phyloP scores from a whole-genome alignment of 2,797 vertebrate species.

The Leptatherina wallacei region DNA sequence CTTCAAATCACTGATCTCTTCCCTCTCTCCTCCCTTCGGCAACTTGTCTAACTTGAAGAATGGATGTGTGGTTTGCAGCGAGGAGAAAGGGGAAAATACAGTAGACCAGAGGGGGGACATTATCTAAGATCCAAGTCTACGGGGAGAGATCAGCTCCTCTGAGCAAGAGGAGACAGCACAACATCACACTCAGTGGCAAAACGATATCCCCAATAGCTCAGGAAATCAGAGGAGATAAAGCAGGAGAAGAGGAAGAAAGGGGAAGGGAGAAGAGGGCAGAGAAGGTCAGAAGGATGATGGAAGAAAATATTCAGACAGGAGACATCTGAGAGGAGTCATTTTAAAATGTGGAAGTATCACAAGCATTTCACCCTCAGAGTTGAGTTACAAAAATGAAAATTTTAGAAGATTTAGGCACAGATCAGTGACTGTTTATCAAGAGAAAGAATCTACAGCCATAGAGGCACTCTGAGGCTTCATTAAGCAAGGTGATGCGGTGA shows the following conservation, averaged over 20 bases:
- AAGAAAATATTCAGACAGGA: background rate
- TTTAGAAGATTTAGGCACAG: background rate
- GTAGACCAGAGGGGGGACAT: constrained; percentile 42
- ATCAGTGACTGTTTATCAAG: constrained; percentile 3
- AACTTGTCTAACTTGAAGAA: constrained; percentile 41
- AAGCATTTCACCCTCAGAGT: background rate
- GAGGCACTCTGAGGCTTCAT: background rate
- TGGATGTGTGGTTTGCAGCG: constrained; percentile 44
- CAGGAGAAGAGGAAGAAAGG: constrained; percentile 18
- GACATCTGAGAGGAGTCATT: background rate
- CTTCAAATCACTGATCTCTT: constrained; percentile 55
- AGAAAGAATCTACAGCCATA: background rate
- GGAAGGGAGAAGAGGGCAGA: constrained; percentile 3
- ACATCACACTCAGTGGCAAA: constrained; percentile 48
- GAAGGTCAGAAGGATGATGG: constrained; percentile 6
- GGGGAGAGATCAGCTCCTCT: constrained; percentile 67
- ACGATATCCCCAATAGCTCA: constrained; percentile 58
- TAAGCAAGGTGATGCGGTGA: background rate
- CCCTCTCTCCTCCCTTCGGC: constrained; percentile 47
- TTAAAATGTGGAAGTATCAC: constrained; percentile 14
- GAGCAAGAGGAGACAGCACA: constrained; percentile 34
- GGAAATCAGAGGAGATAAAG: constrained; percentile 67
- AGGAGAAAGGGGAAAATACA: constrained; percentile 22
- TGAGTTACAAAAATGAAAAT: background rate
- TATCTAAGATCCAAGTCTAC: constrained; percentile 57